Evolutionary conservation across 2,888 invertebrate genomes (phyloP).

Genomic region (Perizoma affinitatum): DNA sequence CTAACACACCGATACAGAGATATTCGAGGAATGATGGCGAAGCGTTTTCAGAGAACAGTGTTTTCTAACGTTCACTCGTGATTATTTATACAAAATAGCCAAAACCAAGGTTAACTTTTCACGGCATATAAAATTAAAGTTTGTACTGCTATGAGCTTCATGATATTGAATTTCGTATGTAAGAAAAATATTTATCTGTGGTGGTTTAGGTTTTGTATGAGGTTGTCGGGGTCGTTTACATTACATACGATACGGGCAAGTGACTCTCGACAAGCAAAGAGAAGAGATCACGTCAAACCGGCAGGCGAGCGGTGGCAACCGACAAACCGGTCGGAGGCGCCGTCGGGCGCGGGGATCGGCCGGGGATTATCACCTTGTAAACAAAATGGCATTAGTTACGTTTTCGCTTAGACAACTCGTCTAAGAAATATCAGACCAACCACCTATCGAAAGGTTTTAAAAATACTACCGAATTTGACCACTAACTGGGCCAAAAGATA

Average conservation of each 20-base stretch:
- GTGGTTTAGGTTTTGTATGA: slow-evolving; percentile 54
- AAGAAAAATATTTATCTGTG: slow-evolving; percentile 35
- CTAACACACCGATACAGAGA: slow-evolving; percentile 75
- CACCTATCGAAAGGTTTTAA: slow-evolving; percentile 4
- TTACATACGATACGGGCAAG: slow-evolving; percentile 75
- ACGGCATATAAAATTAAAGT: slow-evolving; percentile 4
- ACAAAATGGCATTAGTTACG: slow-evolving; percentile 74
- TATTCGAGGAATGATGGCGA: slow-evolving; percentile 77
- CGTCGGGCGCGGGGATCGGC: slow-evolving; percentile 62
- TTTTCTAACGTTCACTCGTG: slow-evolving; percentile 48
- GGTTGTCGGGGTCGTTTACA: slow-evolving; percentile 77
- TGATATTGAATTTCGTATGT: no score
- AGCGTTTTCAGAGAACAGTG: slow-evolving; percentile 62
- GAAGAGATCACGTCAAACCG: slow-evolving; percentile 81
- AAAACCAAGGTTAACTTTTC: slow-evolving; percentile 60
- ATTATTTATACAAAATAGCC: slow-evolving; percentile 50
- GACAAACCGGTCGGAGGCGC: slow-evolving; percentile 81
- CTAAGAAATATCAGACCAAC: slow-evolving; percentile 17
- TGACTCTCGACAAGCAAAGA: slow-evolving; percentile 71
- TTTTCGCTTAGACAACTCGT: slow-evolving; percentile 45
- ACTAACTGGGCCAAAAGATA: slow-evolving; percentile 29
- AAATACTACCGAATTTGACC: slow-evolving; percentile 5
- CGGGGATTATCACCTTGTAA: slow-evolving; percentile 78
- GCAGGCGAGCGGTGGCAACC: slow-evolving; percentile 74
- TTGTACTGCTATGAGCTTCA: no score